Conservation (phyloP, 2,113 vertebrate genomes). For the Delphinapterus leucas region DNA sequence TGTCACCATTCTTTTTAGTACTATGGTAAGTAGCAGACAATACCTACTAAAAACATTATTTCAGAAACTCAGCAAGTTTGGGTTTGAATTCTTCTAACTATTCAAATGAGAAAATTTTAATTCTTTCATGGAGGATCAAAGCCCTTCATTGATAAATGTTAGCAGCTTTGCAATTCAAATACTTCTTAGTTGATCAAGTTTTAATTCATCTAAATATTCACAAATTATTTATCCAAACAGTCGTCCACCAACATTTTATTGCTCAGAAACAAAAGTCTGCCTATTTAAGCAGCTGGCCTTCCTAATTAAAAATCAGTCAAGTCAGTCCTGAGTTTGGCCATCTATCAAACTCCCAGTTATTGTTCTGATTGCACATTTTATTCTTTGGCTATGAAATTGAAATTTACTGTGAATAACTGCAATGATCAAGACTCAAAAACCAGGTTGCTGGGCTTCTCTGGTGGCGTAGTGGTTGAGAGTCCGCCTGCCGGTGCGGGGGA, state of each 20-base stretch:
- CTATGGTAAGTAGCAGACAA: not conserved
- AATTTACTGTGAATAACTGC: not conserved
- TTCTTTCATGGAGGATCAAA: not conserved
- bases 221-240: constrained; percentile 41
- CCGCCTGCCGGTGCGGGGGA: too few species aligned
- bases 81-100: not conserved
- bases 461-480: too few species aligned
- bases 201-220: constrained; percentile 57
- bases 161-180: constrained; percentile 33
- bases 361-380: not conserved
- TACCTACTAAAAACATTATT: not conserved
- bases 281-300: not conserved
- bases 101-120: not conserved
- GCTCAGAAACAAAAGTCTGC: constrained; percentile 43
- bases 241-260: constrained; percentile 29
- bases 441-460: not conserved
- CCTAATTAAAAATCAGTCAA: constrained; percentile 59
- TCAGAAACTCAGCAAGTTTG: constrained; percentile 18
- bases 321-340: not conserved
- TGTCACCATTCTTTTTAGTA: not conserved
- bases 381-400: constrained; percentile 22
- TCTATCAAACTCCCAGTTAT: not conserved
- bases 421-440: not conserved
- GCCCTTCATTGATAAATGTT: not conserved
- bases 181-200: constrained; percentile 19